Evolutionary conservation across 2,888 invertebrate species (phyloP).

Genomic region (Melieria crassipennis): DNA sequence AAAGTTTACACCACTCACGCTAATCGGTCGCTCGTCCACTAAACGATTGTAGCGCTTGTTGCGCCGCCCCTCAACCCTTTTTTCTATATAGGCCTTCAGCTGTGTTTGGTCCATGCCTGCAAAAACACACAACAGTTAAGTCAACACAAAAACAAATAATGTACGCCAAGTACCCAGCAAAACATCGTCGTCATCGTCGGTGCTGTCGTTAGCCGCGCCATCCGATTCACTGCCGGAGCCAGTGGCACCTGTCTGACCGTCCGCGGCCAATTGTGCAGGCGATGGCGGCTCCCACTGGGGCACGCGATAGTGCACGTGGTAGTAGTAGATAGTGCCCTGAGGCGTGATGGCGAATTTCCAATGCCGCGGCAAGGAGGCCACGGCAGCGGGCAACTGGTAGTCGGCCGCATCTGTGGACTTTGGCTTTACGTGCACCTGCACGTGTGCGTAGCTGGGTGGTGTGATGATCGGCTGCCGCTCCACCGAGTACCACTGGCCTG

Average conservation of each 20-base stretch:
- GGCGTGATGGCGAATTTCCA: conserved; percentile 89
- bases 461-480: conserved; percentile 55
- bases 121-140: conserved; percentile 5
- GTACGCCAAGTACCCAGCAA: conserved; percentile 42
- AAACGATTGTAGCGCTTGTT: conserved; percentile 68
- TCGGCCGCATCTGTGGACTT: conserved; percentile 56
- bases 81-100: conserved; percentile 56
- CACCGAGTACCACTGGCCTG: conserved; percentile 63
- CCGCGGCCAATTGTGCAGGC: conserved; percentile 53
- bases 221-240: conserved; percentile 48
- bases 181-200: conserved; percentile 49
- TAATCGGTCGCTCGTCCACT: conserved; percentile 74
- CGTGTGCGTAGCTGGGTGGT: conserved; percentile 60
- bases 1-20: conserved; percentile 56
- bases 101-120: conserved; percentile 51
- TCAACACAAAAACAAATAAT: background rate
- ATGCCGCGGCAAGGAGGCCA: conserved; percentile 75
- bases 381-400: conserved; percentile 67
- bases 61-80: conserved; percentile 68
- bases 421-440: conserved; percentile 51
- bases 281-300: conserved; percentile 83
- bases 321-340: conserved; percentile 90
- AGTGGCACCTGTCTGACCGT: conserved; percentile 34
- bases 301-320: conserved; percentile 81
- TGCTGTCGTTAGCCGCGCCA: conserved; percentile 42